Base-by-base conservation (phyloP, 1,140 invertebrate genomes). In the Ooceraea biroi region DNA sequence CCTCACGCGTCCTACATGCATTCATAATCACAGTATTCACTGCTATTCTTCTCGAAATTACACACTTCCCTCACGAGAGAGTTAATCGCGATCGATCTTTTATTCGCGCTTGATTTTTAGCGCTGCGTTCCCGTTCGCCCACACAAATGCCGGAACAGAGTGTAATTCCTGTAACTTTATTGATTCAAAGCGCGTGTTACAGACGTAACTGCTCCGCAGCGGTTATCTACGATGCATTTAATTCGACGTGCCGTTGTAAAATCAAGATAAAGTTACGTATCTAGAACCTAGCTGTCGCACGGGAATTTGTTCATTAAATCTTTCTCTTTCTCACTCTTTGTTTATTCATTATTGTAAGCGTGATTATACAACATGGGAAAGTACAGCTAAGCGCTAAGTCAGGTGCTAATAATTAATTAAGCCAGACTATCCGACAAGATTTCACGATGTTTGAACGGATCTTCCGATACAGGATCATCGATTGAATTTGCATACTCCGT, bases 1-100 rank as follows among this genome's bases (percentile, higher is more conserved):
- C 76, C 65, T 80, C 76, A 80, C 65, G 76, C 76, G 76, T 65
- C 76, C 76, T 80, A 80, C 76, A 80, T 80, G 65, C 76, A 80
- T 80, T 80, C 65, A 69, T 80, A 80, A 80, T 80, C 76, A 80
- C 65, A 55, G 76, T 80, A 80, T 80, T 80, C 76, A 80, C 3
- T n/a, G 50, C 76, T 69, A 80, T 80, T 80, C 76, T 80, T 80
- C 76, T 80, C 65, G 50, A 80, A 80, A 80, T 80, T 80, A 57
- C 65, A 71, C 65, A 80, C 76, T 80, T 80, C 76, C 76, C 65
- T 65, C 25, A 12, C 57, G 50, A 50, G 22, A 71, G 76, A 80
- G 65, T 71, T 80, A 80, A 80, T 69, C 76, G 65, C 76, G 65
- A 71, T 80, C 52, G 76, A 80, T 71, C 76, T 80, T 80, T 80